phyloP scores from a whole-genome alignment of 1,140 invertebrate species.

The Pentalonia nigronervosa region DNA sequence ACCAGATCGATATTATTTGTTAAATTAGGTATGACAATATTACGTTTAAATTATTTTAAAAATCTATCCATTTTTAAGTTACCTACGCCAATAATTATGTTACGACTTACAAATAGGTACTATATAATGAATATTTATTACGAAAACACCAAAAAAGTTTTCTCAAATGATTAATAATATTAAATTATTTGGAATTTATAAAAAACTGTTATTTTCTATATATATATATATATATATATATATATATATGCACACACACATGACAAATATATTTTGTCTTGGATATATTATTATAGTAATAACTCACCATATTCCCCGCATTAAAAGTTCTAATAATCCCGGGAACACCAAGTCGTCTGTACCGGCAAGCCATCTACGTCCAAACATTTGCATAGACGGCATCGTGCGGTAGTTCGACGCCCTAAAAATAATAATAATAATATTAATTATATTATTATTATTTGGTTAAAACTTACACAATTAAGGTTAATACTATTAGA shows the following conservation, averaged over 20 bases:
- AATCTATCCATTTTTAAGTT: neutral
- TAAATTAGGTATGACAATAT: neutral
- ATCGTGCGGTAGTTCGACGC: conserved; percentile 64
- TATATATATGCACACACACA: no score
- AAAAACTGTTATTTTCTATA: neutral
- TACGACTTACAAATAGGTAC: neutral
- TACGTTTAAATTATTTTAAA: neutral
- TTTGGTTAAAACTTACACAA: neutral
- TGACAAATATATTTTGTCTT: no score
- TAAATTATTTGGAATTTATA: neutral
- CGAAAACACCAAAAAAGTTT: neutral
- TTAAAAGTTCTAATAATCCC: conserved; percentile 77
- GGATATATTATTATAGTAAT: neutral
- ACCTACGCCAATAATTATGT: neutral
- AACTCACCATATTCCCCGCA: conserved; percentile 75
- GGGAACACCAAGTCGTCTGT: conserved; percentile 83
- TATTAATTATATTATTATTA: neutral
- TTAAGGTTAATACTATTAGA: no score
- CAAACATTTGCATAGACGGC: conserved; percentile 78
- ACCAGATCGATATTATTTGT: neutral
- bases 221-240: no score
- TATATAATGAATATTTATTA: neutral
- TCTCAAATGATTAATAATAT: neutral
- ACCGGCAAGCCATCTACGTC: conserved; percentile 79
- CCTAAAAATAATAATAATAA: neutral